Percentiles rank a stretch among this genome's conserved stretches.
Evolutionary conservation across 23 tunicate genomes (phyloP).

Genomic region (Diplosoma virens): DNA sequence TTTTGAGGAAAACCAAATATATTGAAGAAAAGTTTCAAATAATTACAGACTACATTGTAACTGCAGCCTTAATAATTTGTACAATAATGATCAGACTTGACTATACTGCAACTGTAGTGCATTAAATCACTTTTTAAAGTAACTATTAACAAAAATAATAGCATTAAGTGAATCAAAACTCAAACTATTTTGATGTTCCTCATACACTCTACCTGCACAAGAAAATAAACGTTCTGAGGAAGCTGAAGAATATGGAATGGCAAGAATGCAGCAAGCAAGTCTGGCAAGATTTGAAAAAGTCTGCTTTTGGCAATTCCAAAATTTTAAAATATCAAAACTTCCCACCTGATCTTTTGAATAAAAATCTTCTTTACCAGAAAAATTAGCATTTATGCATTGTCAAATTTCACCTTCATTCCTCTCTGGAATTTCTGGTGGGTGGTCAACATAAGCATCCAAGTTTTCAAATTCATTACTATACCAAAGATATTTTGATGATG

Average conservation of each 20-base stretch:
- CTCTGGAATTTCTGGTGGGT: too few species aligned
- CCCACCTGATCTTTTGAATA: not conserved
- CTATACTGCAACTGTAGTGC: too few species aligned
- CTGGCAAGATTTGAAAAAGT: not conserved
- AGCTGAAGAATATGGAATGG: not conserved
- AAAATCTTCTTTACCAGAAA: not conserved
- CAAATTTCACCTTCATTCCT: not conserved
- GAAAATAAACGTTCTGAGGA: not conserved
- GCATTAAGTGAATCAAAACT: not conserved
- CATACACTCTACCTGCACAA: not conserved
- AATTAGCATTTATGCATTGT: not conserved
- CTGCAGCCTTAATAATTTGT: too few species aligned
- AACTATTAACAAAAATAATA: not conserved
- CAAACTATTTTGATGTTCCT: not conserved
- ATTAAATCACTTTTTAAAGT: too few species aligned
- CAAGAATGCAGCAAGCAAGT: not conserved
- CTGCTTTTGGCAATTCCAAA: not conserved
- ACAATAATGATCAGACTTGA: too few species aligned
- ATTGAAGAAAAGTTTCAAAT: too few species aligned
- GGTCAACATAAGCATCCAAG: too few species aligned
- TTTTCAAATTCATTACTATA: too few species aligned
- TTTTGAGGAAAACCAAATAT: too few species aligned
- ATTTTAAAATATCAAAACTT: conserved; percentile 1
- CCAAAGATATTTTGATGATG: too few species aligned
- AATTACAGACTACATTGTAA: too few species aligned